These are phyloP conservation scores for Micromesistius poutassou DNA, from an alignment of 2,797 vertebrate species.

Conservation along the genomic window DNA sequence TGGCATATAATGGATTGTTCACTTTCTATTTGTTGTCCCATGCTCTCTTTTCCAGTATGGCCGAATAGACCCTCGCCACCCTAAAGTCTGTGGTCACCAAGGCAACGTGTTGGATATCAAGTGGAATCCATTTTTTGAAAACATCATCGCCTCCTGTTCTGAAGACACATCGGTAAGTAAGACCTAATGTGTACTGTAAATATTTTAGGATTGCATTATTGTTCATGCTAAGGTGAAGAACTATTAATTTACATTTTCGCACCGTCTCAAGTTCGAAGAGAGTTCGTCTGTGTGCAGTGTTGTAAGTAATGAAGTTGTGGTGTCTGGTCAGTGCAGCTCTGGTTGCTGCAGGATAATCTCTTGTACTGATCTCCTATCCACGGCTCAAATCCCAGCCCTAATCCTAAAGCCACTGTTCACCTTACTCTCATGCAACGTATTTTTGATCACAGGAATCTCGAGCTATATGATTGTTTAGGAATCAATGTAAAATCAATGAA, in stretches of 20 bases:
- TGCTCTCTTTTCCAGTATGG: slow-evolving; percentile 76
- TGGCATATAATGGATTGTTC: neutral
- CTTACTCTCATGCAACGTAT: slow-evolving; percentile 52
- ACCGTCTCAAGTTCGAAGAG: neutral
- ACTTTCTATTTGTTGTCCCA: neutral
- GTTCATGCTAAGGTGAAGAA: neutral
- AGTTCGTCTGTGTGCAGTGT: neutral
- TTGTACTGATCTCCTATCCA: slow-evolving; percentile 44
- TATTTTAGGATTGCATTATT: neutral
- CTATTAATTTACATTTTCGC: neutral
- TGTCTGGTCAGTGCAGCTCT: slow-evolving; percentile 17
- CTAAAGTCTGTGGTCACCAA: slow-evolving; percentile 95
- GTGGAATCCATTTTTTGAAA: slow-evolving; percentile 98
- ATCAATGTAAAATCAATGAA: neutral
- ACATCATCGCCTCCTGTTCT: slow-evolving; percentile 94
- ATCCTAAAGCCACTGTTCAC: slow-evolving; percentile 59
- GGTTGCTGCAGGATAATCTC: slow-evolving; percentile 59
- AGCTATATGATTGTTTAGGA: slow-evolving; percentile 6
- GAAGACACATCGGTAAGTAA: slow-evolving; percentile 91
- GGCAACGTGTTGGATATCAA: slow-evolving; percentile 98
- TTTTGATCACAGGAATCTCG: slow-evolving; percentile 7
- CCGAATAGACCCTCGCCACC: slow-evolving; percentile 89
- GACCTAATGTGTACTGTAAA: neutral
- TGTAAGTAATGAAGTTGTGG: neutral
- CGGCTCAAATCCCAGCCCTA: slow-evolving; percentile 65